Base-by-base conservation (phyloP, 2,888 invertebrate genomes). In the Theretra japonica region DNA sequence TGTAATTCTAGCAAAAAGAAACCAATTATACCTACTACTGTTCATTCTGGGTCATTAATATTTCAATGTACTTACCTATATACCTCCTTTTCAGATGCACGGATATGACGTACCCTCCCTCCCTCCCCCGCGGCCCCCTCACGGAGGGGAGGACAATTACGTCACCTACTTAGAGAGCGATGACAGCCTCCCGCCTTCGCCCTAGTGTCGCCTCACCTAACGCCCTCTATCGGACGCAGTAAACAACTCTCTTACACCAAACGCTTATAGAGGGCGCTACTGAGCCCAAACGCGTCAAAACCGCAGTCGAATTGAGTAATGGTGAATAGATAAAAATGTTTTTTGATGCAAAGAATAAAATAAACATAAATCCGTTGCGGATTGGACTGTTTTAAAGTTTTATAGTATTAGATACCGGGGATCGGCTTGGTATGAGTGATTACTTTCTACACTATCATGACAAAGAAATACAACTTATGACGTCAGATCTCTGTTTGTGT, bases 111-210 rank as follows among this genome's bases (percentile, higher is more conserved):
- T 98, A 75, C 95, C 96, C 48, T 94, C 95, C 74, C 89, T 95
- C 74, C 95, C 95, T 11, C 95, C 95, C 50, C 95, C 95, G 71
- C 95, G 96, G 76, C 95, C 95, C 41, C 96, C 96, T 0, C 97
- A 97, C 90, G 97, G 97, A 25, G 86, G 85, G 2, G 94, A 94
- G 69, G 97, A 98, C 93, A 98, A 98, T 90, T 98, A 98, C 95
- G 98, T 98, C 78, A 98, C 98, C 74, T 98, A 98, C 95, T 96
- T 98, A 82, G 98, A 98, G 91, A 98, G 98, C 91, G 98, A 98
- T 94, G 97, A 97, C 87, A 96, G 96, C 86, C 95, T 96, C 81
- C 96, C 96, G 69, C 96, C 96, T 79, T 96, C 96, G 83, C 97
- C 97, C 95, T 97, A 97, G 93, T 94, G 94, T 79, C 88, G 91